A percentile compares a stretch with the other conserved stretches of the same genome.
These are phyloP conservation scores for Hypotaenidia okinawae DNA, from an alignment of 2,797 vertebrate genomes.

Conservation along the genomic window DNA sequence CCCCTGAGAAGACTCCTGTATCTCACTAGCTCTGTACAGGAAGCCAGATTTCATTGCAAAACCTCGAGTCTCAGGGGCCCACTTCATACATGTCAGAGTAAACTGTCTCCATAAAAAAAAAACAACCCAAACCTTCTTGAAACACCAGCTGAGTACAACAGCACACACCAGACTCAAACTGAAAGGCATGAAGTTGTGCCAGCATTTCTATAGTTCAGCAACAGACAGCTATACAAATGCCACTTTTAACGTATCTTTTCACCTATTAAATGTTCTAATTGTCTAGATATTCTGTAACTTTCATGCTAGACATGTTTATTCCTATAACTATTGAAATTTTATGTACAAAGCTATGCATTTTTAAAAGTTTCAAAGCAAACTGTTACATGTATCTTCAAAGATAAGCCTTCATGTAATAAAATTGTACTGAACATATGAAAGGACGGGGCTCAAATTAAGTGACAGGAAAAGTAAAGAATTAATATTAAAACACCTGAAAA, in stretches of 20 bases:
- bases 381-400: neutral
- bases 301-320: neutral
- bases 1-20: neutral
- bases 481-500: neutral
- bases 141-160: neutral
- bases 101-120: neutral
- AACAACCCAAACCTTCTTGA: neutral
- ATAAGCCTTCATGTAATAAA: neutral
- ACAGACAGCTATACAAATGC: neutral
- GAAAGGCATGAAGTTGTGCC: neutral
- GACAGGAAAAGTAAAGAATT: neutral
- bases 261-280: constrained; percentile 16
- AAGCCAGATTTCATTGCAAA: neutral
- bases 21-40: neutral
- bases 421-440: neutral
- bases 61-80: neutral
- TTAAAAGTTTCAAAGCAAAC: neutral
- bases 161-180: neutral
- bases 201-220: neutral
- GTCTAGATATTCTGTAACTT: constrained; percentile 41
- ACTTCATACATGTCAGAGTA: neutral
- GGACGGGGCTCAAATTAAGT: neutral
- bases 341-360: neutral
- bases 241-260: neutral
- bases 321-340: constrained; percentile 19